phyloP scores from a whole-genome alignment of 2,888 invertebrate species.

The Amorpha juglandis region DNA sequence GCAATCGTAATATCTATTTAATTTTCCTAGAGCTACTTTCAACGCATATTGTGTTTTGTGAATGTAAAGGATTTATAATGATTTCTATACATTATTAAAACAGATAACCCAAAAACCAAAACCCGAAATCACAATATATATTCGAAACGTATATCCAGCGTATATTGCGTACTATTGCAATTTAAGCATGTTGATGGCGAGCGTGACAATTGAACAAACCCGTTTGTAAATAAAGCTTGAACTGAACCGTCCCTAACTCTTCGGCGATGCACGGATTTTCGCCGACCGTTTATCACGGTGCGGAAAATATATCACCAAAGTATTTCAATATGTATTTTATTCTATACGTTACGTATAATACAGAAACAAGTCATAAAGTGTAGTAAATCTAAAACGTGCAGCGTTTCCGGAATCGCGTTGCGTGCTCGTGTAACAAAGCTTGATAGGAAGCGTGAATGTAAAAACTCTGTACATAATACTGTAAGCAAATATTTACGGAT shows the following conservation, averaged over 20 bases:
- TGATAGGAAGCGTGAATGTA: not conserved
- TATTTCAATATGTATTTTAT: not conserved
- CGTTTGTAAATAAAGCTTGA: constrained; percentile 4
- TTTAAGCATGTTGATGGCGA: not conserved
- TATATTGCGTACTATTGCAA: not conserved
- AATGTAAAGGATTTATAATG: too few relatives aligned
- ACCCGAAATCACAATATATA: not conserved
- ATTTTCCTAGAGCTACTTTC: too few relatives aligned
- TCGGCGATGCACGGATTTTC: too few relatives aligned
- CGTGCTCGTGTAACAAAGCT: not conserved
- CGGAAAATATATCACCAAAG: not conserved
- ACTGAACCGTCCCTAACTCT: not conserved
- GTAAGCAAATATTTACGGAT: too few relatives aligned
- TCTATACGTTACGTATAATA: not conserved
- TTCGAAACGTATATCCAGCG: not conserved
- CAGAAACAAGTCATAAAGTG: not conserved
- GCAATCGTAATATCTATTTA: too few relatives aligned
- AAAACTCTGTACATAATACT: not conserved
- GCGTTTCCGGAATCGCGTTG: not conserved
- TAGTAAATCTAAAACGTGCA: not conserved
- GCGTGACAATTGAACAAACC: not conserved
- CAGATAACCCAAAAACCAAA: too few relatives aligned
- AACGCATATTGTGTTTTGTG: too few relatives aligned
- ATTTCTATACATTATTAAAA: too few relatives aligned
- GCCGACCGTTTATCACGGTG: not conserved